Evolutionary conservation across 2,113 vertebrate genomes (phyloP), one percentile per base, ranked within the genome.

Genomic region (Oxyura jamaicensis): DNA sequence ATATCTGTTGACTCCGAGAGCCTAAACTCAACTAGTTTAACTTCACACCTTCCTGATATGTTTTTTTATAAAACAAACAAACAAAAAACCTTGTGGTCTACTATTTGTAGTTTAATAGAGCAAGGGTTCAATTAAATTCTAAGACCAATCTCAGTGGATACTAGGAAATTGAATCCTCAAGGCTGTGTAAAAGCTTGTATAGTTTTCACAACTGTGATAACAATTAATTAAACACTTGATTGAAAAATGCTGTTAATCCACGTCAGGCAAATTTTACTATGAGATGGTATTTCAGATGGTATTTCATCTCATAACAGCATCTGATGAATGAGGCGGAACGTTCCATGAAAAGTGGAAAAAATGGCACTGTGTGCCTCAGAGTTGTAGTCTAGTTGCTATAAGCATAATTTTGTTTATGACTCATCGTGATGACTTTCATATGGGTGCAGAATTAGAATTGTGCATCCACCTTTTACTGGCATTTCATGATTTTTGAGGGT

Each of bases 391-490:
- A 4, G 66, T 91, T 93, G 88, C 77, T 95, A 59, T 87, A 95
- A 69, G 86, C 86, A 84, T 96, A 22, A 19, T 89, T 97, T 91
- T 83, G 66, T 88, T 93, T 86, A 75, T 96, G 96, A 96, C 66
- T 96, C 93, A 95, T 84, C 56, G 3, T 36, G 83, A 78, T 97
- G 90, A 95, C 44, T 95, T 89, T 86, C 83, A 69, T 85, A 76
- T 91, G 79, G 83, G 62, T 90, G 62, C 65, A 76, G 86, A 93
- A 91, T 88, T 96, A 76, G 88, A 94, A 83, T 53, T 75, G 76
- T 72, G 13, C 50, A 76, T 92, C 69, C 66, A 84, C 71, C 66
- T 92, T 96, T 76, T 84, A 58, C 62, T 94, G 88, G 66, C 83
- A 79, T 93, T 88, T 95, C 58, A n/a, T 91, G 53, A 62, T 90